Evolutionary conservation across 1,140 invertebrate species (phyloP).

Genomic region (Drosophila chauvacae): DNA sequence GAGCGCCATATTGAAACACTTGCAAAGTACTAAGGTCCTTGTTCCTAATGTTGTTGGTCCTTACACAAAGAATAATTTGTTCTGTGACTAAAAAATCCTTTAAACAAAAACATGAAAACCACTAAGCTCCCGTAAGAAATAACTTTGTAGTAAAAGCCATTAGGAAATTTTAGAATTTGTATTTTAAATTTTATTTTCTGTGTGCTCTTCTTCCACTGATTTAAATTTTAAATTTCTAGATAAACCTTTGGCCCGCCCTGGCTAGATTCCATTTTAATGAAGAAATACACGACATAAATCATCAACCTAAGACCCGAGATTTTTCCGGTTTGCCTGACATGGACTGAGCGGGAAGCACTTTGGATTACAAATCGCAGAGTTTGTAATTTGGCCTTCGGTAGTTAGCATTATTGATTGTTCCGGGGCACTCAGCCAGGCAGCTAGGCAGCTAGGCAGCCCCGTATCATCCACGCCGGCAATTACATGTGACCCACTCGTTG

Average conservation of each 20-base stretch:
- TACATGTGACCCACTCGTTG: constrained; percentile 49
- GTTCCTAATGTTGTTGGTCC: constrained; percentile 3
- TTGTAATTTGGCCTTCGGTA: constrained; percentile 30
- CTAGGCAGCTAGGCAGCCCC: constrained; percentile 2
- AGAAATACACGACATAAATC: constrained; percentile 3
- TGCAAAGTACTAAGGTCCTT: constrained; percentile 16
- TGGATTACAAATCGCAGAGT: constrained; percentile 23
- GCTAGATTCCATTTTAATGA: constrained; percentile 11
- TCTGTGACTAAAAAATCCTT: background rate
- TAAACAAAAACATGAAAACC: background rate
- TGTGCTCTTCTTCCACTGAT: background rate
- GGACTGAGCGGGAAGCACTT: background rate
- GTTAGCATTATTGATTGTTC: constrained; percentile 39
- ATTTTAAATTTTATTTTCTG: background rate
- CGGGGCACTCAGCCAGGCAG: constrained; percentile 11
- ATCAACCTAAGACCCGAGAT: background rate
- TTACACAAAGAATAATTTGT: background rate
- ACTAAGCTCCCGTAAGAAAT: background rate
- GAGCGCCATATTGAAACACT: constrained; percentile 53
- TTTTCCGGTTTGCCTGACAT: background rate
- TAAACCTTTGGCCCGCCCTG: background rate
- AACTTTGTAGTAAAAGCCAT: background rate
- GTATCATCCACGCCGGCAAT: constrained; percentile 29
- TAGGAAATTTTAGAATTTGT: background rate
- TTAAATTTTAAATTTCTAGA: constrained; percentile 44